Conservation (phyloP, 1,140 invertebrate species). For the Neodiprion virginianus region DNA sequence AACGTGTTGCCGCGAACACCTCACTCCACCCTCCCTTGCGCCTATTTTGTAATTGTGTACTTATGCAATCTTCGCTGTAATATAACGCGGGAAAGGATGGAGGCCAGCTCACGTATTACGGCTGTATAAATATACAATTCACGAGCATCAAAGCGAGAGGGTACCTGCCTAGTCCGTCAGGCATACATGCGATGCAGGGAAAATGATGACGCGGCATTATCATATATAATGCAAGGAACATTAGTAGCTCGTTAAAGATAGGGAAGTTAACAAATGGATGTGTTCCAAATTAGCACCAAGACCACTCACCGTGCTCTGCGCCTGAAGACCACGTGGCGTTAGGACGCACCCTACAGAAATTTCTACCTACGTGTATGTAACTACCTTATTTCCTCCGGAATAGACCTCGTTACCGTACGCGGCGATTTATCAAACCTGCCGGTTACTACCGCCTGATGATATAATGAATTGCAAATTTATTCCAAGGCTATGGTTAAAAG, state of each 20-base stretch:
- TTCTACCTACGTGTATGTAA: background rate
- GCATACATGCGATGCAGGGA: background rate
- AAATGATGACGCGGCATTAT: slow-evolving; percentile 22
- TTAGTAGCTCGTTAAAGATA: slow-evolving; percentile 20
- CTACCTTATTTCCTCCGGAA: too few relatives aligned
- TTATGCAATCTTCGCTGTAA: too few relatives aligned
- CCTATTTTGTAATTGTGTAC: too few relatives aligned
- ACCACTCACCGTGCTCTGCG: background rate
- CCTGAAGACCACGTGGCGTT: too few relatives aligned
- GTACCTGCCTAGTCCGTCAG: background rate
- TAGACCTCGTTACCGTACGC: too few relatives aligned
- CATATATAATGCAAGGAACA: slow-evolving; percentile 24
- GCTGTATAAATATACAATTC: too few relatives aligned
- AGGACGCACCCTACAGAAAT: background rate
- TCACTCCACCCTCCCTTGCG: too few relatives aligned
- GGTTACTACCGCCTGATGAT: background rate
- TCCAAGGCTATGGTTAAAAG: slow-evolving; percentile 2
- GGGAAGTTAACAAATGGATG: background rate
- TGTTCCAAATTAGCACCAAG: slow-evolving; percentile 9
- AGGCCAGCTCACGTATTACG: too few relatives aligned
- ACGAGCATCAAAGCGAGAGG: too few relatives aligned
- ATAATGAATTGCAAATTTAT: slow-evolving; percentile 8
- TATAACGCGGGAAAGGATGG: too few relatives aligned
- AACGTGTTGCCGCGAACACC: too few relatives aligned
- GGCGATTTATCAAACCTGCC: background rate